Conservation (phyloP, 1,140 invertebrate species). For the Heliothis virescens region DNA sequence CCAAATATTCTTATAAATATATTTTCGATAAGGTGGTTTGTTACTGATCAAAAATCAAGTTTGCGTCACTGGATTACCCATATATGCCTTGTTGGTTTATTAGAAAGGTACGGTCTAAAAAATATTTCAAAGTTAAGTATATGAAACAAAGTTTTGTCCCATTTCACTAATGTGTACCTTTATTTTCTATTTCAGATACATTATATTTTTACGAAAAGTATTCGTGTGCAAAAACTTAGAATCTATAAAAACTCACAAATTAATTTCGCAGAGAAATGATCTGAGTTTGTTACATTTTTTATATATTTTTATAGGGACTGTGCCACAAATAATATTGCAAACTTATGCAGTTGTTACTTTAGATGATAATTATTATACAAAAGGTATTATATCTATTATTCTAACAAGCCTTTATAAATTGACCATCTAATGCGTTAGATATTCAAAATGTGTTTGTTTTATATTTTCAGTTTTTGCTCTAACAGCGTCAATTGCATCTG, state of each 20-base stretch:
- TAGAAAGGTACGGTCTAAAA: slow-evolving; percentile 72
- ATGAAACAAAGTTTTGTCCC: no score
- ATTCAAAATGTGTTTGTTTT: not conserved
- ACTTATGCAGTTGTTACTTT: slow-evolving; percentile 77
- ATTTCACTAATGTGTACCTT: not conserved
- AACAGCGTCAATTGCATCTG: slow-evolving; percentile 77
- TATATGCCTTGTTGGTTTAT: slow-evolving; percentile 73
- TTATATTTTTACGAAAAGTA: slow-evolving; percentile 77
- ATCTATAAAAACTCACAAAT: slow-evolving; percentile 73
- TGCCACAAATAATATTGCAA: slow-evolving; percentile 82
- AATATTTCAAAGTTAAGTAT: not conserved
- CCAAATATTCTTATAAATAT: slow-evolving; percentile 80
- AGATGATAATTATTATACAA: slow-evolving; percentile 80
- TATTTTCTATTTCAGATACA: slow-evolving; percentile 68
- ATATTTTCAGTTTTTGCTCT: slow-evolving; percentile 80
- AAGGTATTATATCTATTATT: slow-evolving; percentile 65
- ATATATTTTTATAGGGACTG: slow-evolving; percentile 80
- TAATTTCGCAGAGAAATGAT: slow-evolving; percentile 79
- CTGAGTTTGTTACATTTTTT: slow-evolving; percentile 80
- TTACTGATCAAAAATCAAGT: slow-evolving; percentile 71
- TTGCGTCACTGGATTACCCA: slow-evolving; percentile 78
- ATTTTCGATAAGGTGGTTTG: slow-evolving; percentile 80
- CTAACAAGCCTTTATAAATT: not conserved
- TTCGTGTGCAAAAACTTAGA: slow-evolving; percentile 80
- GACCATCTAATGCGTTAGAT: no score